Percentiles rank a stretch among this genome's conserved stretches.
Conservation (phyloP, 2,113 vertebrate genomes). For the Amphilophus citrinellus region DNA sequence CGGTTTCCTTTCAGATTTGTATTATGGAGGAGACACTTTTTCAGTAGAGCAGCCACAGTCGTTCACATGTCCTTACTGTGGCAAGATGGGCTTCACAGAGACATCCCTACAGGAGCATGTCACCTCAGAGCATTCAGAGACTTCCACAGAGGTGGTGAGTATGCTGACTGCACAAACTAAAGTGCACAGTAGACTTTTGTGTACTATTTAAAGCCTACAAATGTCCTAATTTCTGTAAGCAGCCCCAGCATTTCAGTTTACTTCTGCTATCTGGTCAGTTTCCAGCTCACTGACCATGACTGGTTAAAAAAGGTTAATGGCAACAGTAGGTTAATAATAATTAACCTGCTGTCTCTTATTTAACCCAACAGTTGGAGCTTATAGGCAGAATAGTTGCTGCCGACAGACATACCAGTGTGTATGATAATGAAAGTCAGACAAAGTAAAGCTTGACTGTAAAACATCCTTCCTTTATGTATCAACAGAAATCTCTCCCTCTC, state of each 20-base stretch:
- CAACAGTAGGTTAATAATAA: not conserved
- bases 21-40: constrained; percentile 99
- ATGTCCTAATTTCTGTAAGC: not conserved
- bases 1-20: constrained; percentile 88
- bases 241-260: not conserved
- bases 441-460: no score
- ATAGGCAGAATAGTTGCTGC: not conserved
- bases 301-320: not conserved
- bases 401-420: not conserved
- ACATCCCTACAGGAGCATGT: constrained; percentile 98
- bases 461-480: not conserved
- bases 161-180: not conserved
- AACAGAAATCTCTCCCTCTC: constrained; percentile 27
- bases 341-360: not conserved
- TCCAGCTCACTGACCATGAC: not conserved
- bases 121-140: constrained; percentile 97
- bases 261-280: not conserved
- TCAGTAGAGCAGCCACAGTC: constrained; percentile 99
- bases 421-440: not conserved
- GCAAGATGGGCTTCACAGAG: constrained; percentile 98
- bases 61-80: constrained; percentile 99
- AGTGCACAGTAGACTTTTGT: not conserved
- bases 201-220: constrained; percentile 7
- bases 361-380: no score
- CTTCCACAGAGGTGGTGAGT: constrained; percentile 99